Evolutionary conservation across 2,888 invertebrate species (phyloP).

Genomic region (Oxycera nigricornis): DNA sequence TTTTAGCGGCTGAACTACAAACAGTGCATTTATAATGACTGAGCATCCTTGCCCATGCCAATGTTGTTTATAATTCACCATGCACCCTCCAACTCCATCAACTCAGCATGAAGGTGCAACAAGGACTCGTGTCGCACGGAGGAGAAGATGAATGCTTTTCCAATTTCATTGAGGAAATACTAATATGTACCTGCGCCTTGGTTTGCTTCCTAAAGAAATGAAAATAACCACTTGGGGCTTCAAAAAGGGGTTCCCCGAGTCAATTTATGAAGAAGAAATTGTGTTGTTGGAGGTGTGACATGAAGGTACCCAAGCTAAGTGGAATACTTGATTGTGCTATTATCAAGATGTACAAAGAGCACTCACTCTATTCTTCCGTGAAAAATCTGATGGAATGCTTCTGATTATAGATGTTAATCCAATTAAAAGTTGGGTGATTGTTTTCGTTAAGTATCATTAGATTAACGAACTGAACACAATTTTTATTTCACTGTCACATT

Average conservation of each 20-base stretch:
- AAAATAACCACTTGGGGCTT: neutral
- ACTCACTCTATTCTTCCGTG: neutral
- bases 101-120: neutral
- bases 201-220: neutral
- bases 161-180: neutral
- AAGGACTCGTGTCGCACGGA: neutral
- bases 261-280: neutral
- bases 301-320: neutral
- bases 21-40: too few species aligned
- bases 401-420: neutral
- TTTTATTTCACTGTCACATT: neutral
- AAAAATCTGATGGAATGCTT: neutral
- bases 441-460: neutral
- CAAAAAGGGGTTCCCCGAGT: neutral
- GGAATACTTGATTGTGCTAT: neutral
- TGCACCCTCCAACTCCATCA: neutral
- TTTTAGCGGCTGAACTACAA: too few species aligned
- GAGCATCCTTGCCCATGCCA: neutral
- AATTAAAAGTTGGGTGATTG: neutral
- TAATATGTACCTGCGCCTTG: neutral
- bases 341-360: neutral
- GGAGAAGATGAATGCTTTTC: neutral
- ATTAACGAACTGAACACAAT: neutral
- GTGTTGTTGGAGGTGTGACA: neutral
- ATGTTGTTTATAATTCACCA: too few species aligned